Evolutionary conservation across 2,797 vertebrate genomes (phyloP).

Genomic region (Hapalemur alaotrensis): DNA sequence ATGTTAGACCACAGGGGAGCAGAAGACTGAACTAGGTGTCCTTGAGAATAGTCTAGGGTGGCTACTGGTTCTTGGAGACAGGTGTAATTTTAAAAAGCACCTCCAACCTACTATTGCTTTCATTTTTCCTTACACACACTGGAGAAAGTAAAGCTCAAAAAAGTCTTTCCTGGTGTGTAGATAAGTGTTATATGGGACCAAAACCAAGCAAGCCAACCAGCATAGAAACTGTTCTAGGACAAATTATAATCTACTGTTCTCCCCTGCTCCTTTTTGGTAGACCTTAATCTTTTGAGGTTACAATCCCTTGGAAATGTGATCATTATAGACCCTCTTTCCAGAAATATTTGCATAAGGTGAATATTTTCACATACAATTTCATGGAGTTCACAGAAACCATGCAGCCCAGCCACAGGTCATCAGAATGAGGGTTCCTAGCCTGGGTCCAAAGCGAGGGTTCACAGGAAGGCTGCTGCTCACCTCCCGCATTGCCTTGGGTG

Average conservation of each 20-base stretch:
- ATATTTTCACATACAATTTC: not conserved
- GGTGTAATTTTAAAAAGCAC: not conserved
- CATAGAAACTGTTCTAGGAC: not conserved
- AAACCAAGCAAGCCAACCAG: not conserved
- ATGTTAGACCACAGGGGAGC: not conserved
- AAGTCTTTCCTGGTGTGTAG: not conserved
- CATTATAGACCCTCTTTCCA: not conserved
- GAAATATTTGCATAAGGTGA: not conserved
- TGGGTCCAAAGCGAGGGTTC: not conserved
- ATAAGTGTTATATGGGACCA: not conserved
- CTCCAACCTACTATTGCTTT: not conserved
- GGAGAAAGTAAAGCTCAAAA: not conserved
- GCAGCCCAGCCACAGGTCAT: not conserved
- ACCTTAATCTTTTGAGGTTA: not conserved
- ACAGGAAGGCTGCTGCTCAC: not conserved
- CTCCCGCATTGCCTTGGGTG: not conserved
- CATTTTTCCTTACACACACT: not conserved
- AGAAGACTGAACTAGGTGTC: not conserved
- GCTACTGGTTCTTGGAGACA: not conserved
- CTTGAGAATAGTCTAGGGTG: not conserved
- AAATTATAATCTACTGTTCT: not conserved
- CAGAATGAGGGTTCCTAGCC: not conserved
- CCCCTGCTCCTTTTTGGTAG: not conserved
- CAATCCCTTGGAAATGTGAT: not conserved
- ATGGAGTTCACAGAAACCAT: not conserved